Conservation (phyloP, 2,888 invertebrate species). For the Stramonita haemastoma region DNA sequence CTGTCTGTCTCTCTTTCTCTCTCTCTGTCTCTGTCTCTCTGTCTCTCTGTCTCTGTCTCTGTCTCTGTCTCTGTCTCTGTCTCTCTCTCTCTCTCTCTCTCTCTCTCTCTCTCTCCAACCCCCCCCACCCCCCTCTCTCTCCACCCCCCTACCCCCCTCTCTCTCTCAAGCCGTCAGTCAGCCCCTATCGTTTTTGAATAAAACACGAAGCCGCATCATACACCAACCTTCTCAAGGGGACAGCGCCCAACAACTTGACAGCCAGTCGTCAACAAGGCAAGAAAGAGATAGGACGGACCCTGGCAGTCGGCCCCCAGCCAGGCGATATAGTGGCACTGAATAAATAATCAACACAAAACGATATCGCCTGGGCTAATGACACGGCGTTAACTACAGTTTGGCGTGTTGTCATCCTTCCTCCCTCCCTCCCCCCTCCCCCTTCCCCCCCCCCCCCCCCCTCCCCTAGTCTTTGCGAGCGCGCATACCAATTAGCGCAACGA, state of each 20-base stretch:
- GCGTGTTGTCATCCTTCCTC: slow-evolving; percentile 12
- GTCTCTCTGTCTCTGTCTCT: neutral
- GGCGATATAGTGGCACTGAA: slow-evolving; percentile 11
- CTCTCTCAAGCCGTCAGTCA: neutral
- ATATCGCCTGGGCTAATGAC: slow-evolving; percentile 30
- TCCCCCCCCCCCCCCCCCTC: too few relatives aligned
- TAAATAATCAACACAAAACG: slow-evolving; percentile 38
- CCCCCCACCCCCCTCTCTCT: neutral
- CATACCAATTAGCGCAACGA: slow-evolving; percentile 20
- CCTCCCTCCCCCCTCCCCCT: too few relatives aligned
- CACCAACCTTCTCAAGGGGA: slow-evolving; percentile 7
- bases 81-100: neutral
- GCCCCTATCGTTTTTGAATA: slow-evolving; percentile 22
- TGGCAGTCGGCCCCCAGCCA: neutral
- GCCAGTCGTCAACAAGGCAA: neutral
- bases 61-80: neutral
- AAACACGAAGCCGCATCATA: slow-evolving; percentile 14
- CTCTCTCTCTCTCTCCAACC: neutral
- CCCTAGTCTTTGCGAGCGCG: neutral
- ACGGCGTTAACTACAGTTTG: slow-evolving; percentile 19
- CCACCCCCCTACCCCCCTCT: neutral
- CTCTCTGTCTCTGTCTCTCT: too few relatives aligned
- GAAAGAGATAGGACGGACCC: too few relatives aligned
- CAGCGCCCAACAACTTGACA: neutral
- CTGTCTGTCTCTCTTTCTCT: too few relatives aligned